Evolutionary conservation across 2,113 vertebrate species (phyloP).

Genomic region (Phycodurus eques): DNA sequence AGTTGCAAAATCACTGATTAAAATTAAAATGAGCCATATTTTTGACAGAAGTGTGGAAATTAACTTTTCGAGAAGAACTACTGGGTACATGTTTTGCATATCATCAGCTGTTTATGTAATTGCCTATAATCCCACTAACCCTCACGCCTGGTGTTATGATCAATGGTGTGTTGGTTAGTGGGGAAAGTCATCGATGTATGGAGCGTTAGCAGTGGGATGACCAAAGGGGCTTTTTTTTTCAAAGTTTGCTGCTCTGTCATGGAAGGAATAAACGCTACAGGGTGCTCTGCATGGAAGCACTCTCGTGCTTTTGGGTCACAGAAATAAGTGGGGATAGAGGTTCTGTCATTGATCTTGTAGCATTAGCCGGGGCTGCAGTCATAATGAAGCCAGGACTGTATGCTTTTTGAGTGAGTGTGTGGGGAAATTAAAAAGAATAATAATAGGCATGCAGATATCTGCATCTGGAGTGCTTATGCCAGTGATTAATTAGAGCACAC

Average conservation of each 20-base stretch:
- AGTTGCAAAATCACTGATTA: constrained; percentile 7
- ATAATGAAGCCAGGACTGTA: constrained; percentile 46
- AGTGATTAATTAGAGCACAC: constrained; percentile 57
- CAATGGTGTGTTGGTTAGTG: constrained; percentile 25
- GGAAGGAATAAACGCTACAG: constrained; percentile 45
- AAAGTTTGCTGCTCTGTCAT: constrained; percentile 48
- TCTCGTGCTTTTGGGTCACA: constrained; percentile 57
- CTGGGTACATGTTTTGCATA: constrained; percentile 25
- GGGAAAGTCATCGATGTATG: constrained; percentile 13
- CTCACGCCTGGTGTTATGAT: constrained; percentile 25
- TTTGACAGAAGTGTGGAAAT: constrained; percentile 35
- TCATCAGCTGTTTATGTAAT: constrained; percentile 50
- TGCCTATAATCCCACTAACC: constrained; percentile 40
- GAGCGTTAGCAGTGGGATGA: constrained; percentile 32
- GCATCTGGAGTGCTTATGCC: constrained; percentile 43
- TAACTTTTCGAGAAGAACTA: constrained; percentile 21
- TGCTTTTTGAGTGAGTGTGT: constrained; percentile 15
- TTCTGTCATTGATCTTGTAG: constrained; percentile 66
- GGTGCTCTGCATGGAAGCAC: constrained; percentile 33
- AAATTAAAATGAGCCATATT: constrained; percentile 21
- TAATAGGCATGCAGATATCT: constrained; percentile 39
- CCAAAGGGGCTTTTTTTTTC: constrained; percentile 46
- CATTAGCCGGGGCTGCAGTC: constrained; percentile 52
- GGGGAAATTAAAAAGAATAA: constrained; percentile 25
- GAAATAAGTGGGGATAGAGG: constrained; percentile 29